Percentiles rank a stretch among this genome's conserved stretches.
Evolutionary conservation across 2,888 invertebrate species (phyloP).

Genomic region (Acheta domesticus): DNA sequence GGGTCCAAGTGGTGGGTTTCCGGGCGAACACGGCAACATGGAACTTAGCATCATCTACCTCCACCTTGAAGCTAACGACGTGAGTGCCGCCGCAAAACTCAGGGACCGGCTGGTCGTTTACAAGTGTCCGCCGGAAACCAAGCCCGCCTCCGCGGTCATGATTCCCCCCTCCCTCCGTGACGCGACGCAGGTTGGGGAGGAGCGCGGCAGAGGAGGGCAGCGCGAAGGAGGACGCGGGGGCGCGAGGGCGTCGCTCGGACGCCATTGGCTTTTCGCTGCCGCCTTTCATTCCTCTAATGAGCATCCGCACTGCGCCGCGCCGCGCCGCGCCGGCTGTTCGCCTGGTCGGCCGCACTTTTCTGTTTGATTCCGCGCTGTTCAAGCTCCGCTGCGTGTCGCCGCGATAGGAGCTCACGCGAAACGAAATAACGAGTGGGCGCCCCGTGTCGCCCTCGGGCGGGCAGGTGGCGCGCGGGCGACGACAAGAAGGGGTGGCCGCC

Average conservation of each 20-base stretch:
- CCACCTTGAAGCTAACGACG: too few relatives aligned
- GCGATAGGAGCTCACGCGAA: conserved; percentile 9
- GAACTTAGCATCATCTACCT: too few relatives aligned
- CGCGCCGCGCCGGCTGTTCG: neutral
- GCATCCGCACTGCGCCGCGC: neutral
- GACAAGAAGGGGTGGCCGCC: neutral
- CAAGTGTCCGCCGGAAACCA: too few relatives aligned
- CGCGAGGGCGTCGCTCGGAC: neutral
- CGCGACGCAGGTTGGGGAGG: too few relatives aligned
- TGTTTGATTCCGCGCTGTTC: conserved; percentile 18
- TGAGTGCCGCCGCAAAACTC: too few relatives aligned
- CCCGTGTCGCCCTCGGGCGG: neutral
- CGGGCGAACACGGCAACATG: too few relatives aligned
- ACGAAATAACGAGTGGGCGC: conserved; percentile 5
- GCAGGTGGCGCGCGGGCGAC: neutral
- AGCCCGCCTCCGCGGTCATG: too few relatives aligned
- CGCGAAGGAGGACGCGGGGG: too few relatives aligned
- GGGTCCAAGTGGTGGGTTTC: too few relatives aligned
- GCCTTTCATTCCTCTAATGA: conserved; percentile 7
- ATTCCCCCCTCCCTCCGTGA: too few relatives aligned
- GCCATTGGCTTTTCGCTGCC: neutral
- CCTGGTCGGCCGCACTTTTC: conserved; percentile 5
- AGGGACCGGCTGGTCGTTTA: too few relatives aligned
- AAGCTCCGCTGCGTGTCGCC: conserved; percentile 18
- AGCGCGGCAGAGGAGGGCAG: too few relatives aligned